Percentiles rank a stretch among this genome's conserved stretches.
phyloP scores from a whole-genome alignment of 2,797 vertebrate genomes.

The Helicolenus hilgendorfi region DNA sequence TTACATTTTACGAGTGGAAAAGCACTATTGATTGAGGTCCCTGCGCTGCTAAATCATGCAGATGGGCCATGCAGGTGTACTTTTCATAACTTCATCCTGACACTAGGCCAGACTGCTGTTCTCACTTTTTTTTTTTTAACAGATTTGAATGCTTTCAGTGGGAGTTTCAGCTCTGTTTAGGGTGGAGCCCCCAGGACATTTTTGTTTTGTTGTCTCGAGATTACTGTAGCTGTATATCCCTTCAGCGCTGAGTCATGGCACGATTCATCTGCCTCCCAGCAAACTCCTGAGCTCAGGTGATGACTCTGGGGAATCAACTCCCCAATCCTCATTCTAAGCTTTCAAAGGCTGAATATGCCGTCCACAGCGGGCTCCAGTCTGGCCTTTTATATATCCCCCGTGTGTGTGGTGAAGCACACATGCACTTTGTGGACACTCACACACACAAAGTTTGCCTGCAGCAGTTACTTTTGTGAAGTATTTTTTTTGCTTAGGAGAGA shows the following conservation, averaged over 20 bases:
- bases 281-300: constrained; percentile 63
- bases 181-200: neutral
- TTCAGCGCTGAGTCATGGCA: constrained; percentile 44
- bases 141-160: neutral
- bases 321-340: constrained; percentile 19
- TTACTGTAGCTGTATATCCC: constrained; percentile 21
- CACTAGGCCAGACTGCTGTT: neutral
- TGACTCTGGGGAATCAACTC: constrained; percentile 33
- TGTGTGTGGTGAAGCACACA: constrained; percentile 1
- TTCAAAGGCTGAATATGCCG: constrained; percentile 53
- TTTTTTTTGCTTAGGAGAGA: neutral
- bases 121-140: neutral
- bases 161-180: neutral
- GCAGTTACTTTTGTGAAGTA: neutral
- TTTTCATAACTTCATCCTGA: neutral
- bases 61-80: neutral
- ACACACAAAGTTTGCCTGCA: neutral
- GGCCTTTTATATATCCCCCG: constrained; percentile 9
- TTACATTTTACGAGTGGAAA: too few species aligned
- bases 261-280: constrained; percentile 30
- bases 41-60: neutral
- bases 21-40: neutral
- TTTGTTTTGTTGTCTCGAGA: constrained; percentile 1
- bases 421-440: constrained; percentile 9
- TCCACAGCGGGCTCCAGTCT: constrained; percentile 36